Evolutionary conservation across 1,140 invertebrate genomes (phyloP).

Genomic region (Leptestheria dahalacensis): DNA sequence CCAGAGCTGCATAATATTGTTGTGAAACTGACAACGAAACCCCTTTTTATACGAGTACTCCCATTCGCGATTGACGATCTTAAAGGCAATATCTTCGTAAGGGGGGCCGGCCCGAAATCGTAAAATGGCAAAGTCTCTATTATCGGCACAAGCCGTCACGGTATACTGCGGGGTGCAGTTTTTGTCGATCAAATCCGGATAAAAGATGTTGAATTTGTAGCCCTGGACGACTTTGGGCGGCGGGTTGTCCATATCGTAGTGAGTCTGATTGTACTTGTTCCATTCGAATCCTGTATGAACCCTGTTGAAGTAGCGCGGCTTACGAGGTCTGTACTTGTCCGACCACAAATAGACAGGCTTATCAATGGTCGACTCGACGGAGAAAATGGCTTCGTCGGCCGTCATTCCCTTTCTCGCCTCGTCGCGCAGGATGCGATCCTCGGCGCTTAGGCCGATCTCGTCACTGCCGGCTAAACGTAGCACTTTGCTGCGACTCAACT

Average conservation of each 20-base stretch:
- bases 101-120: constrained; percentile 93
- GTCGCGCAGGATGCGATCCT: constrained; percentile 40
- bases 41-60: constrained; percentile 97
- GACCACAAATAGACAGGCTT: constrained; percentile 88
- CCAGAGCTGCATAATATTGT: constrained; percentile 98
- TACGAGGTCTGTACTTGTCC: constrained; percentile 92
- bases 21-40: constrained; percentile 96
- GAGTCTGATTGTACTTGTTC: constrained; percentile 99
- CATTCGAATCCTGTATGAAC: constrained; percentile 95
- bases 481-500: constrained; percentile 50
- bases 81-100: constrained; percentile 99
- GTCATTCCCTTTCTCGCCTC: constrained; percentile 80
- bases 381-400: constrained; percentile 78
- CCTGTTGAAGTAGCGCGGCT: constrained; percentile 91
- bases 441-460: constrained; percentile 26
- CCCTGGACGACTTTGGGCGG: constrained; percentile 99
- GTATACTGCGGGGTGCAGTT: constrained; percentile 84
- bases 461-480: not conserved
- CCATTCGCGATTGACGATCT: constrained; percentile 98
- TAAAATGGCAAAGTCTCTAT: constrained; percentile 87
- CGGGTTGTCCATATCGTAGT: constrained; percentile 99
- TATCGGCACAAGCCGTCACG: constrained; percentile 78
- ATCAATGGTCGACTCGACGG: constrained; percentile 72
- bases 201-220: constrained; percentile 99
- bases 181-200: constrained; percentile 96